phyloP scores from a whole-genome alignment of 2,888 invertebrate genomes.

The Mesorhabditis spiculigera region DNA sequence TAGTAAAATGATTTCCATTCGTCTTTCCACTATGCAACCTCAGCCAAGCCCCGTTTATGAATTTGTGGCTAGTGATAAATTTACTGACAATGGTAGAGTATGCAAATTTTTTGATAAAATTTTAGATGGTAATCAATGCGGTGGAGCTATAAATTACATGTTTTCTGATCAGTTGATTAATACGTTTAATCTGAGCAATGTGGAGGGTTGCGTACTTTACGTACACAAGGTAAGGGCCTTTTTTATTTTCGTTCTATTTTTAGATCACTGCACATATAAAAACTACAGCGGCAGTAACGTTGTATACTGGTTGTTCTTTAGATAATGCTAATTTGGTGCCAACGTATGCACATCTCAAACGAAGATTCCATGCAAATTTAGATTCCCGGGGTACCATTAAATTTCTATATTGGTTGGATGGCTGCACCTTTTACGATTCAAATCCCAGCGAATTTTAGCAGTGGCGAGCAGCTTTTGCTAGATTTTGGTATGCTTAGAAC shows the following conservation, averaged over 20 bases:
- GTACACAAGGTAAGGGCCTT: neutral
- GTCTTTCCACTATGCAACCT: neutral
- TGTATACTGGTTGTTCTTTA: neutral
- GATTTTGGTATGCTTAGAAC: neutral
- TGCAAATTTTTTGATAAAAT: neutral
- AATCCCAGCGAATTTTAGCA: neutral
- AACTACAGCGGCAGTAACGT: neutral
- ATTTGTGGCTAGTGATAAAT: neutral
- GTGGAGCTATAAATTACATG: neutral
- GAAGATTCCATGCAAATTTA: neutral
- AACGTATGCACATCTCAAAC: neutral
- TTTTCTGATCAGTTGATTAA: neutral
- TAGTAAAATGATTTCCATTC: neutral
- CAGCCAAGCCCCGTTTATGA: neutral
- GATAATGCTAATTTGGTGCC: neutral
- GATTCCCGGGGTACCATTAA: neutral
- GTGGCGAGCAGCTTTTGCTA: slow-evolving; percentile 1
- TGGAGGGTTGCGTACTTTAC: neutral
- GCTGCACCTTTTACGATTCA: neutral
- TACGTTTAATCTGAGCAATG: neutral
- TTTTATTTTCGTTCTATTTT: neutral
- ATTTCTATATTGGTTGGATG: neutral
- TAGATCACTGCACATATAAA: neutral
- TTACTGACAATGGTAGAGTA: neutral
- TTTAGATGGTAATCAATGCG: neutral